phyloP scores from a whole-genome alignment of 2,888 invertebrate genomes.

The Diaprepes abbreviatus region DNA sequence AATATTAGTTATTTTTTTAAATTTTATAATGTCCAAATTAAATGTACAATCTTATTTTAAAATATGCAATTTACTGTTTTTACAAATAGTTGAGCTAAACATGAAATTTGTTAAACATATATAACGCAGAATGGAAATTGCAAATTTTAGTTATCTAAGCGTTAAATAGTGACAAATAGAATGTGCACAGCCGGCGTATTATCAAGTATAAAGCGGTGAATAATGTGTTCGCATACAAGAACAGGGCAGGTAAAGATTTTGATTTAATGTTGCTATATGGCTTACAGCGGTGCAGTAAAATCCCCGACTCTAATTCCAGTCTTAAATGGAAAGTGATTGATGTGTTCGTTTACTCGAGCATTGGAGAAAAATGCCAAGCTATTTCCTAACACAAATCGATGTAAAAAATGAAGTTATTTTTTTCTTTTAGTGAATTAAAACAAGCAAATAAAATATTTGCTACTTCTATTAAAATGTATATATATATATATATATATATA shows the following conservation, averaged over 20 bases:
- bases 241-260: constrained; percentile 21
- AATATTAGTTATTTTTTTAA: too few relatives aligned
- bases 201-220: constrained; percentile 19
- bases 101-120: too few relatives aligned
- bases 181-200: background rate
- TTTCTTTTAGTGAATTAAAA: too few relatives aligned
- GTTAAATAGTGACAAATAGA: constrained; percentile 18
- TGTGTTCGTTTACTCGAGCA: background rate
- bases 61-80: background rate
- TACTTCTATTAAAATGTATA: too few relatives aligned
- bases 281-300: constrained; percentile 14
- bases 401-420: too few relatives aligned
- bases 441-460: too few relatives aligned
- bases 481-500: too few relatives aligned
- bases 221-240: constrained; percentile 21
- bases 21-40: background rate
- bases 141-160: constrained; percentile 1
- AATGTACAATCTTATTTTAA: too few relatives aligned
- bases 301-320: background rate
- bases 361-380: too few relatives aligned
- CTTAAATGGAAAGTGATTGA: background rate
- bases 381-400: too few relatives aligned
- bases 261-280: constrained; percentile 30
- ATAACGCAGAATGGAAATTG: background rate
- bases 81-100: background rate